These are phyloP conservation scores for Bolborhynchus lineola DNA, from an alignment of 2,113 vertebrate species.

Conservation along the genomic window DNA sequence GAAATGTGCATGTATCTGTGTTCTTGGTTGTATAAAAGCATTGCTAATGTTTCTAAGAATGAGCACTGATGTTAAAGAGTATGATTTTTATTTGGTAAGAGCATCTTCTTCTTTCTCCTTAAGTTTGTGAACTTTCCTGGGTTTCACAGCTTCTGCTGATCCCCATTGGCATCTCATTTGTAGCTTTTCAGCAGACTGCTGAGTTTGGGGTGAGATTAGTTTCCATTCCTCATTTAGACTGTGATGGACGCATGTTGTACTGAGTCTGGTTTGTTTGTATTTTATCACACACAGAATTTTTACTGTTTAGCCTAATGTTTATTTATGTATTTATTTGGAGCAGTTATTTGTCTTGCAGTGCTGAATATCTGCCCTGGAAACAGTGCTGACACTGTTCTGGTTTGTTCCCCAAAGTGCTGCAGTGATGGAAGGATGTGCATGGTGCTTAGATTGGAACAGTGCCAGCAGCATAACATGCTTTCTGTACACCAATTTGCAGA, in stretches of 20 bases:
- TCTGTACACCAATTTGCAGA: neutral
- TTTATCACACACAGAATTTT: neutral
- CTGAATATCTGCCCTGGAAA: neutral
- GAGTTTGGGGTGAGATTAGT: neutral
- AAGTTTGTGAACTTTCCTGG: neutral
- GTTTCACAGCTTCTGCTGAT: neutral
- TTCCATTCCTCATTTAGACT: neutral
- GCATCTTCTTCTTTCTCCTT: neutral
- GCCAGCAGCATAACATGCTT: neutral
- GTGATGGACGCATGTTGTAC: rapidly evolving
- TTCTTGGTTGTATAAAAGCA: neutral
- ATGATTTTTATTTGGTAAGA: neutral
- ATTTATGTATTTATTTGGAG: neutral
- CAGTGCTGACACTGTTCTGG: rapidly evolving
- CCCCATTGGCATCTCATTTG: neutral
- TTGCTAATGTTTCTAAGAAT: neutral
- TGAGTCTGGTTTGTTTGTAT: neutral
- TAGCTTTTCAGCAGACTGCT: neutral
- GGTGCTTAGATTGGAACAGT: neutral
- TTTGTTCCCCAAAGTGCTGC: neutral
- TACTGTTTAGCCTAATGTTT: neutral
- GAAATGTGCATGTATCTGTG: neutral
- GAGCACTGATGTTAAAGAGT: neutral
- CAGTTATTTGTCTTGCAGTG: neutral
- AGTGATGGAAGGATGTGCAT: neutral